phyloP scores from a whole-genome alignment of 2,888 invertebrate genomes.

The Lutraria lutraria region DNA sequence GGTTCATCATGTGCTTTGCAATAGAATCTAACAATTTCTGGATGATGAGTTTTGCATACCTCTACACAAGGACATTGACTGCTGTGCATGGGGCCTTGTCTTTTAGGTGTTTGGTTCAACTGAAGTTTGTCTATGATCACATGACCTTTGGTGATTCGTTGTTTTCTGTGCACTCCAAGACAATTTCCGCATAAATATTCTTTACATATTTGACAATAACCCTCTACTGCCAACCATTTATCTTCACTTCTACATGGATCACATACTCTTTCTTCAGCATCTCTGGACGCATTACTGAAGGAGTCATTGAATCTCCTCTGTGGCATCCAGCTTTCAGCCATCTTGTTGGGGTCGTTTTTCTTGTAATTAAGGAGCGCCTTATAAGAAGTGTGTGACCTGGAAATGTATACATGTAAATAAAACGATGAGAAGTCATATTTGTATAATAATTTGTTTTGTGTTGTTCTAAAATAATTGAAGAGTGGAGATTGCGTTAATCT shows the following conservation, averaged over 20 bases:
- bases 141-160: not conserved
- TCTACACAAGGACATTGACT: not conserved
- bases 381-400: no score
- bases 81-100: not conserved
- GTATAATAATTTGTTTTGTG: no score
- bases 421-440: no score
- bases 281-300: not conserved
- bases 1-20: not conserved
- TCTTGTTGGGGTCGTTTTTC: not conserved
- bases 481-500: no score
- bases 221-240: not conserved
- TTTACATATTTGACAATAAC: not conserved
- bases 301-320: not conserved
- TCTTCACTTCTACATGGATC: not conserved
- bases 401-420: no score
- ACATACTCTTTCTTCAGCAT: not conserved
- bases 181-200: conserved; percentile 12
- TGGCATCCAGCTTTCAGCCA: not conserved
- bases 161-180: conserved; percentile 7
- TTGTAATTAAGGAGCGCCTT: no score
- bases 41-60: not conserved
- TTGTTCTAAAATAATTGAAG: no score
- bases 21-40: not conserved
- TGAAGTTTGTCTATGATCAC: not conserved
- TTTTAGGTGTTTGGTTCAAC: not conserved